phyloP scores from a whole-genome alignment of 64 coral and sea anemone species.

The Porites lutea region DNA sequence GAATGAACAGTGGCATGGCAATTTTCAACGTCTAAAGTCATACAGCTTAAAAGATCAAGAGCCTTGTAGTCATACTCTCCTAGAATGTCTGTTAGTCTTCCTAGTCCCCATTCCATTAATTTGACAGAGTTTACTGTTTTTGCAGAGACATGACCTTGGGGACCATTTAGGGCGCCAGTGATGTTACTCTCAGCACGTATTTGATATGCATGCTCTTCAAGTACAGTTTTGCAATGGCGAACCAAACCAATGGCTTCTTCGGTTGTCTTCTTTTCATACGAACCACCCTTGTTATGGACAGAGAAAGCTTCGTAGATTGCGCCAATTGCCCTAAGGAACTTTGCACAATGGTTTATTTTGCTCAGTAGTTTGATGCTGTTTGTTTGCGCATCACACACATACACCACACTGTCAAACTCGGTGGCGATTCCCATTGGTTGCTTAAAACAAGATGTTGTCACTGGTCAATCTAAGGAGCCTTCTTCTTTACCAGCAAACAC shows the following conservation, averaged over 20 bases:
- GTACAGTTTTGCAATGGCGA: slow-evolving; percentile 51
- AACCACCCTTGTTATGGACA: slow-evolving; percentile 63
- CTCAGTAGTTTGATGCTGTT: slow-evolving; percentile 54
- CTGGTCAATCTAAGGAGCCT: slow-evolving; percentile 61
- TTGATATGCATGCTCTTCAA: slow-evolving; percentile 45
- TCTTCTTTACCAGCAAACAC: slow-evolving; percentile 63
- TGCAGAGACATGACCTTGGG: slow-evolving; percentile 53
- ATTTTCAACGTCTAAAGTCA: slow-evolving; percentile 70
- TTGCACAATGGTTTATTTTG: slow-evolving; percentile 32
- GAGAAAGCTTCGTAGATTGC: slow-evolving; percentile 59
- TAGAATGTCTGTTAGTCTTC: slow-evolving; percentile 24
- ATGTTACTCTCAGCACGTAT: slow-evolving; percentile 25
- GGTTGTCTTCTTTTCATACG: slow-evolving; percentile 33
- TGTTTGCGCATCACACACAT: slow-evolving; percentile 54
- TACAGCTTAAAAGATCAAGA: slow-evolving; percentile 52
- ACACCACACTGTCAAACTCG: slow-evolving; percentile 56
- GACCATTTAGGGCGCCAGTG: slow-evolving; percentile 49
- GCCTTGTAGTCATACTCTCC: slow-evolving; percentile 4
- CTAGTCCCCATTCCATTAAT: slow-evolving; percentile 39
- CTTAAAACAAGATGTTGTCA: slow-evolving; percentile 61
- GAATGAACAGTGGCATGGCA: slow-evolving; percentile 52
- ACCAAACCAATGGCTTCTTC: slow-evolving; percentile 62
- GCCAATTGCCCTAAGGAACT: slow-evolving; percentile 46
- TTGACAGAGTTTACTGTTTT: slow-evolving; percentile 44
- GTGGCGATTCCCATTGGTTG: slow-evolving; percentile 58